Percentiles rank a stretch among this genome's conserved stretches.
phyloP scores from a whole-genome alignment of 2,797 vertebrate species.

The Vipera ursinii region DNA sequence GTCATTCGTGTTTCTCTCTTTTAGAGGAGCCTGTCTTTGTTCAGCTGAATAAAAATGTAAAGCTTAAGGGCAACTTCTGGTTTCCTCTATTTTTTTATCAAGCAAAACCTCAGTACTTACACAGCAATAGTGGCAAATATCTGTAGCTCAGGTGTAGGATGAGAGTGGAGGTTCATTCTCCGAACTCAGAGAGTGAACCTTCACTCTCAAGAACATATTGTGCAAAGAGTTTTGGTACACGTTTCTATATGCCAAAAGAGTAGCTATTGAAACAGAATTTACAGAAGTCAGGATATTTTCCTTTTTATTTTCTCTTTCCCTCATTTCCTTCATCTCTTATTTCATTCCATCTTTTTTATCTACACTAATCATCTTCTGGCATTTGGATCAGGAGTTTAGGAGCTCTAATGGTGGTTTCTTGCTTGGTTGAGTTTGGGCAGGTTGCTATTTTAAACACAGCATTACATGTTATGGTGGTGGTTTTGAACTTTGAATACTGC shows the following conservation, averaged over 20 bases:
- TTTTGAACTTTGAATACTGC: background rate
- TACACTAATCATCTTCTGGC: background rate
- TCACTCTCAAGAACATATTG: background rate
- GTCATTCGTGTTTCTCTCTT: no score
- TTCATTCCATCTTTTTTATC: background rate
- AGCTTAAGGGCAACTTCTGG: no score
- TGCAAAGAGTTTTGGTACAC: background rate
- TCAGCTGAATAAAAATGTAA: no score
- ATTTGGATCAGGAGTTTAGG: background rate
- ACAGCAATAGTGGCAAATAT: no score
- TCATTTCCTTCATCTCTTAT: background rate
- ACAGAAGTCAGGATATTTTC: background rate
- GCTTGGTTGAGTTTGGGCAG: background rate
- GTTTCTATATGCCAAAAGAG: background rate
- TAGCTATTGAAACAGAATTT: background rate
- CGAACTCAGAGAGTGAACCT: no score
- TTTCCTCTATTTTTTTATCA: no score
- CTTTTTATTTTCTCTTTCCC: background rate
- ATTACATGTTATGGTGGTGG: background rate
- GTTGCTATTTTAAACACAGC: background rate
- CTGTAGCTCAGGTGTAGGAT: no score
- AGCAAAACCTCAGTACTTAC: no score
- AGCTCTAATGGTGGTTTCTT: background rate
- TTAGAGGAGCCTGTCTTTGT: no score
- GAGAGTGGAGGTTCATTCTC: no score